Percentiles rank a stretch among this genome's conserved stretches.
phyloP scores from a whole-genome alignment of 2,888 invertebrate species.

The Anagyrus pseudococci region DNA sequence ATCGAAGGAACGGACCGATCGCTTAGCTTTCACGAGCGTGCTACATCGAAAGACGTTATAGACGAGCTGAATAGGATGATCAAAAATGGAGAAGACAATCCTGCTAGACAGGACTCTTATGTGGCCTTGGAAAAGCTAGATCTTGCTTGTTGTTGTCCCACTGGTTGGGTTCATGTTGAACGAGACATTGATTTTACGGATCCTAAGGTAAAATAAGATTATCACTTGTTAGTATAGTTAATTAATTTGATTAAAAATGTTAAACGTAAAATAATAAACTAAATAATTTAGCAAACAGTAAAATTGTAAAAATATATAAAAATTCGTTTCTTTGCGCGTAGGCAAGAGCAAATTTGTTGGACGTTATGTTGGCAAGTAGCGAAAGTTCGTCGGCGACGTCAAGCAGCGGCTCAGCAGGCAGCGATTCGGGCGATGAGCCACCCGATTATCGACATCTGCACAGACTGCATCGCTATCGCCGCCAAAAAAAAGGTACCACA shows the following conservation, averaged over 20 bases:
- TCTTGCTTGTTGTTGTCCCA: constrained; percentile 72
- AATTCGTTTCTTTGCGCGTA: constrained; percentile 52
- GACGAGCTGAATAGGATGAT: constrained; percentile 76
- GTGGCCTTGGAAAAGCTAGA: constrained; percentile 64
- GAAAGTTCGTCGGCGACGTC: constrained; percentile 71
- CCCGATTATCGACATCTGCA: constrained; percentile 75
- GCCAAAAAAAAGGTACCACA: constrained; percentile 82
- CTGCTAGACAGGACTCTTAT: constrained; percentile 48
- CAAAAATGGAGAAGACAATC: constrained; percentile 65
- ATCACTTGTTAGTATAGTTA: not conserved
- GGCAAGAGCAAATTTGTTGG: constrained; percentile 78
- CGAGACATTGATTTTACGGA: constrained; percentile 79
- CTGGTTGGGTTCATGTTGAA: constrained; percentile 83
- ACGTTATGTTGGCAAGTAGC: constrained; percentile 80
- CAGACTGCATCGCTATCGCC: constrained; percentile 71
- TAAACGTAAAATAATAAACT: not conserved
- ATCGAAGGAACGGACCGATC: constrained; percentile 63
- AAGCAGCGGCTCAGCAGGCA: constrained; percentile 71
- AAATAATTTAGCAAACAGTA: not conserved
- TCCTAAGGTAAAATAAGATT: constrained; percentile 69
- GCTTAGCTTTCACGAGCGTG: constrained; percentile 75
- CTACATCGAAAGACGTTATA: constrained; percentile 78
- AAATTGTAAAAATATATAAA: not conserved
- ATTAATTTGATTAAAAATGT: not conserved
- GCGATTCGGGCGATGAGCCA: constrained; percentile 68